phyloP scores from a whole-genome alignment of 1,140 invertebrate genomes.

The Varroa destructor region DNA sequence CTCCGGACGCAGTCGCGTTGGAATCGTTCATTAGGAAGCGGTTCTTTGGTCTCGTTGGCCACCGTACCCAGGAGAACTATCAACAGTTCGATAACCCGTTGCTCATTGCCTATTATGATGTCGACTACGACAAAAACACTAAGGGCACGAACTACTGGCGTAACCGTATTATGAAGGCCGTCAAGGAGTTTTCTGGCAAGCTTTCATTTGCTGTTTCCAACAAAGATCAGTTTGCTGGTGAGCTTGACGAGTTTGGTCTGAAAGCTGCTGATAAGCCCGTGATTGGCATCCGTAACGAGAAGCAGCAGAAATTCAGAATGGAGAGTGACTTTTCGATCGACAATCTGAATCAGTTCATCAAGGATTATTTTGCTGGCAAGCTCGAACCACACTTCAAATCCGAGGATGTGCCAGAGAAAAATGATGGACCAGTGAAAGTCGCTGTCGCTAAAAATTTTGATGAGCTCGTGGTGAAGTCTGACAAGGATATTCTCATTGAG shows the following conservation, averaged over 20 bases:
- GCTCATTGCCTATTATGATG: constrained; percentile 78
- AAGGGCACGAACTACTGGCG: constrained; percentile 99
- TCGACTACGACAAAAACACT: constrained; percentile 90
- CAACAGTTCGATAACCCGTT: constrained; percentile 71
- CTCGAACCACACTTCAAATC: constrained; percentile 89
- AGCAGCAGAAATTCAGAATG: constrained; percentile 79
- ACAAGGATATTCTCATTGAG: constrained; percentile 85
- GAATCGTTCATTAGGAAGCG: constrained; percentile 68
- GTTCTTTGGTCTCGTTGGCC: constrained; percentile 74
- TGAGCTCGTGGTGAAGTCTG: constrained; percentile 77
- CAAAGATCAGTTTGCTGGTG: constrained; percentile 81
- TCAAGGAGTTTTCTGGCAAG: constrained; percentile 62
- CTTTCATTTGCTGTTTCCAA: constrained; percentile 77
- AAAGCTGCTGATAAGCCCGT: constrained; percentile 73
- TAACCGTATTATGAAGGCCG: constrained; percentile 88
- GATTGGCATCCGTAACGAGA: constrained; percentile 61
- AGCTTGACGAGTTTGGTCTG: constrained; percentile 83
- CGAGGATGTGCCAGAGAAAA: constrained; percentile 73
- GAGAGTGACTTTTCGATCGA: constrained; percentile 80
- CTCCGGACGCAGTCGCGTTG: constrained; percentile 50
- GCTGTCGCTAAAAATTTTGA: constrained; percentile 95
- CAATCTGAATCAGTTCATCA: constrained; percentile 70
- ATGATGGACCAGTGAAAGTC: constrained; percentile 68
- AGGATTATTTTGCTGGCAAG: constrained; percentile 64
- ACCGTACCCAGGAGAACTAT: constrained; percentile 67